These are phyloP conservation scores for Nomada flava DNA, from an alignment of 2,888 invertebrate species.

Conservation along the genomic window DNA sequence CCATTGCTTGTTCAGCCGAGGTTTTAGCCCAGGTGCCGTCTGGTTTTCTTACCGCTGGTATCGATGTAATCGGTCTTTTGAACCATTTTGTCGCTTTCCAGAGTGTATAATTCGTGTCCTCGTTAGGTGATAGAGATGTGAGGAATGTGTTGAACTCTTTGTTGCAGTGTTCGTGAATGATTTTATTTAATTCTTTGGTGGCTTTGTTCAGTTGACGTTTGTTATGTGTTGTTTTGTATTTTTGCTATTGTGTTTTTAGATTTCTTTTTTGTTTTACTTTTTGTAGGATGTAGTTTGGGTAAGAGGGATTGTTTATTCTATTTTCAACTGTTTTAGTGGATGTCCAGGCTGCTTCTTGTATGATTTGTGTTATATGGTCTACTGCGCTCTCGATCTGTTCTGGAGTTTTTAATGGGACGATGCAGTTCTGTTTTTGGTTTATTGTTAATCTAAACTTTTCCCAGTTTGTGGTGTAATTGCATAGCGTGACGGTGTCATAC, in stretches of 20 bases:
- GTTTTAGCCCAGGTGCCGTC: slow-evolving; percentile 1
- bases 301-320: not conserved
- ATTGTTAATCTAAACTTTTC: not conserved
- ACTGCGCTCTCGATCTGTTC: slow-evolving; percentile 1
- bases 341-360: not conserved
- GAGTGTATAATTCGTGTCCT: slow-evolving; percentile 7
- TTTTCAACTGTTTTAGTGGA: no score
- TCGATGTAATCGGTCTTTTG: not conserved
- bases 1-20: not conserved
- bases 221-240: not conserved
- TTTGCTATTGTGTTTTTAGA: slow-evolving; percentile 7
- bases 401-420: not conserved
- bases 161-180: not conserved
- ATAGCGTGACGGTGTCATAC: not conserved
- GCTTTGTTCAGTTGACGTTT: slow-evolving; percentile 12
- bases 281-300: not conserved
- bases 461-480: slow-evolving; percentile 6
- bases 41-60: not conserved
- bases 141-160: not conserved
- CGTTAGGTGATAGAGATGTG: not conserved
- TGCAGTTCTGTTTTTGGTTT: not conserved
- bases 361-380: not conserved
- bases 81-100: slow-evolving; percentile 13
- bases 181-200: slow-evolving; percentile 6
- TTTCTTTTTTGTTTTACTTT: slow-evolving; percentile 16